These are phyloP conservation scores for Actinostola sp. DNA, from an alignment of 92 coral and sea anemone species.

Conservation along the genomic window DNA sequence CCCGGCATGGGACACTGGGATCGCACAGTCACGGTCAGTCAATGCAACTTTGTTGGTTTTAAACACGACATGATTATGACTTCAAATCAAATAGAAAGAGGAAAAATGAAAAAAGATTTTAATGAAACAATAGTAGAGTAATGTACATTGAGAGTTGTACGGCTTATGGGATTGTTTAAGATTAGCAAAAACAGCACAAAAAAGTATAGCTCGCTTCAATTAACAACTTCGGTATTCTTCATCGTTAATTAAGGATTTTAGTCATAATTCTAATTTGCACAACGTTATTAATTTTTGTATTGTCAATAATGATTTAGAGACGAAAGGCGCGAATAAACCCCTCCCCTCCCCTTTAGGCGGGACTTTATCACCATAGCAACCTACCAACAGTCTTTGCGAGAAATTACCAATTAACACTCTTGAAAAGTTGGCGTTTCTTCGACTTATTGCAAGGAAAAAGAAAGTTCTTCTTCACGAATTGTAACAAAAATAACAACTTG, in stretches of 20 bases:
- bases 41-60: too few species aligned
- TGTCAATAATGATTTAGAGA: background rate
- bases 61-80: too few species aligned
- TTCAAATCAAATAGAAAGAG: too few species aligned
- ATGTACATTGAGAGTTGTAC: too few species aligned
- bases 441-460: background rate
- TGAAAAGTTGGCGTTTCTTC: background rate
- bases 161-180: background rate
- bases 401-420: conserved; percentile 11
- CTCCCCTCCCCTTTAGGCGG: background rate
- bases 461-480: background rate
- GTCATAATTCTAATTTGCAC: background rate
- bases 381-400: conserved; percentile 8
- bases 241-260: background rate
- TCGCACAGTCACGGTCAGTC: too few species aligned
- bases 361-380: conserved; percentile 1
- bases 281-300: background rate
- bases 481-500: too few species aligned
- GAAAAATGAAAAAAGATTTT: too few species aligned
- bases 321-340: background rate
- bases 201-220: background rate
- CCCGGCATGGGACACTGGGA: too few species aligned
- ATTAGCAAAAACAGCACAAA: background rate
- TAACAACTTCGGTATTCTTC: background rate
- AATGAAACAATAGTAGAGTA: too few species aligned